These are phyloP conservation scores for Cartodere bifasciata DNA, from an alignment of 2,888 invertebrate species.

Conservation along the genomic window DNA sequence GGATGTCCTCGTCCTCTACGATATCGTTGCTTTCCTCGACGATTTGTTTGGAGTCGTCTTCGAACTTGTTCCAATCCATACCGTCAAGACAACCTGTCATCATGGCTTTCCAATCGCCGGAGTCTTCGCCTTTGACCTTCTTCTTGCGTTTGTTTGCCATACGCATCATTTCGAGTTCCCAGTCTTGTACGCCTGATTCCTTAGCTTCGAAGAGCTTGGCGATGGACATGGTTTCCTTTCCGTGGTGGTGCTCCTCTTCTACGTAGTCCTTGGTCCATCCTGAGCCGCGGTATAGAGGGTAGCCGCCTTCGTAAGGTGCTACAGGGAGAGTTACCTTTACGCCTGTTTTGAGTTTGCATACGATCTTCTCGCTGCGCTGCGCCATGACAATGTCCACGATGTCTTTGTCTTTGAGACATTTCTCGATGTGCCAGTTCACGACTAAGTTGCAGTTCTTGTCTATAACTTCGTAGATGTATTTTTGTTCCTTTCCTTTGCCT, in stretches of 20 bases:
- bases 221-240: conserved; percentile 37
- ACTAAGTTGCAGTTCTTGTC: conserved; percentile 60
- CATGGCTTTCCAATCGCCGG: conserved; percentile 33
- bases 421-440: conserved; percentile 58
- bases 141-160: conserved; percentile 30
- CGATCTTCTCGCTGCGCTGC: conserved; percentile 58
- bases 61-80: conserved; percentile 46
- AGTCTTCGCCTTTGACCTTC: conserved; percentile 29
- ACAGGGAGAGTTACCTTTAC: conserved; percentile 53
- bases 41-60: conserved; percentile 57
- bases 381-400: conserved; percentile 64
- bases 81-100: conserved; percentile 47
- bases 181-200: conserved; percentile 31
- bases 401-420: conserved; percentile 61
- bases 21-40: conserved; percentile 56
- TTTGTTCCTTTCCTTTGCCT: conserved; percentile 41
- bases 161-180: conserved; percentile 32
- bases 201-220: conserved; percentile 47
- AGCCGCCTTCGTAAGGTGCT: conserved; percentile 25
- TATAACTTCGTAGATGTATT: conserved; percentile 58
- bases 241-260: conserved; percentile 32
- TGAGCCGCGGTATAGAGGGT: conserved; percentile 27
- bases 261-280: conserved; percentile 40
- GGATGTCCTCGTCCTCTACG: conserved; percentile 29
- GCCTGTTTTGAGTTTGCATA: conserved; percentile 55